phyloP scores from a whole-genome alignment of 1,140 invertebrate genomes.

The Episyrphus balteatus region DNA sequence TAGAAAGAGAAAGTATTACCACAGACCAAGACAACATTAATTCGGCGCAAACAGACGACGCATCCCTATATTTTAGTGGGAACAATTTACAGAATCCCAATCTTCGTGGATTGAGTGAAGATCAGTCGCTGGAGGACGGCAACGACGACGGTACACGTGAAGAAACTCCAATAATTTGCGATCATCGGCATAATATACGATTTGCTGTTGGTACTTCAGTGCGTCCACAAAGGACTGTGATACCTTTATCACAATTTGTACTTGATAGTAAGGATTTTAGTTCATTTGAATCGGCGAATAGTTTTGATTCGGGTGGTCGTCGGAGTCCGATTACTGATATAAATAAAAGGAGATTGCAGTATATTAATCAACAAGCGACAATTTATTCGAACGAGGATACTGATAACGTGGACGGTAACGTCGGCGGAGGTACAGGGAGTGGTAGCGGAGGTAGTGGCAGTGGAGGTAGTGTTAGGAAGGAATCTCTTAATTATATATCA shows the following conservation, averaged over 20 bases:
- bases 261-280: constrained; percentile 4
- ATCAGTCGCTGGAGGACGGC: neutral
- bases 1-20: no score
- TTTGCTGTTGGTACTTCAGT: constrained; percentile 31
- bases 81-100: constrained; percentile 5
- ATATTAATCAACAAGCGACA: constrained; percentile 18
- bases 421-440: no score
- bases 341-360: constrained; percentile 10
- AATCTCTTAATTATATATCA: constrained; percentile 20
- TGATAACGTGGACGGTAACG: constrained; percentile 24
- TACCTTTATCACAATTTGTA: neutral
- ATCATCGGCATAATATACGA: constrained; percentile 13
- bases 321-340: constrained; percentile 8
- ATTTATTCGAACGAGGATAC: constrained; percentile 25
- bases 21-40: no score
- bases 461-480: constrained; percentile 17
- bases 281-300: constrained; percentile 4
- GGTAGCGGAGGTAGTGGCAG: no score
- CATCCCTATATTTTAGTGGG: neutral
- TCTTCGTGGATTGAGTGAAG: neutral
- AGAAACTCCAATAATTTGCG: neutral
- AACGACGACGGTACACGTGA: neutral
- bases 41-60: no score
- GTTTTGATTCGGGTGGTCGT: constrained; percentile 3
- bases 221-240: constrained; percentile 4